These are phyloP conservation scores for Sus cebifrons DNA, from an alignment of 2,797 vertebrate species.

Conservation along the genomic window DNA sequence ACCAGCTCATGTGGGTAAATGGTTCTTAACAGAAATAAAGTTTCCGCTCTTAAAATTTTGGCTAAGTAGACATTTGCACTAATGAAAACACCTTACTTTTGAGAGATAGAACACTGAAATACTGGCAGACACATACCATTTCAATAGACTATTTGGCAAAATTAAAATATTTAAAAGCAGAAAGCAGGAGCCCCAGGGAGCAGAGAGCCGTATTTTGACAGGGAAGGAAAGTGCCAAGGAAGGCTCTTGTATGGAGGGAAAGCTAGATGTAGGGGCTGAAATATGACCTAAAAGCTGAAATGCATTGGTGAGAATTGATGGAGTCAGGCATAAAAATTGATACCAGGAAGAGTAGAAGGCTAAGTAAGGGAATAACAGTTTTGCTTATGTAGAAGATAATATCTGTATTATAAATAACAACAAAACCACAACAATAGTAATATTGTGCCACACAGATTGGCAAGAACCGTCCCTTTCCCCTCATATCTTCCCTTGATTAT, in stretches of 20 bases:
- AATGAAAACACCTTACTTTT: not conserved
- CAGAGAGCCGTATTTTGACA: not conserved
- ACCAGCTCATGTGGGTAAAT: not conserved
- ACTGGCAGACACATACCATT: not conserved
- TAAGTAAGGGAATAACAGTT: not conserved
- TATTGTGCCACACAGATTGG: not conserved
- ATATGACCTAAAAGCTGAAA: not conserved
- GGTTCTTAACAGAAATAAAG: slow-evolving; percentile 29
- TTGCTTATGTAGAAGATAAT: not conserved
- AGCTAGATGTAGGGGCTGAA: not conserved
- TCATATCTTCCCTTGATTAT: not conserved
- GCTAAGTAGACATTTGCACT: not conserved
- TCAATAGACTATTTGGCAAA: not conserved
- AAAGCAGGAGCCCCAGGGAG: not conserved
- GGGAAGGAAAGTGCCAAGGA: not conserved
- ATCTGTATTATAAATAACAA: not conserved
- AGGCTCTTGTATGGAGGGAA: not conserved
- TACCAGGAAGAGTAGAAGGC: slow-evolving; percentile 1
- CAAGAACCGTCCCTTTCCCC: not conserved
- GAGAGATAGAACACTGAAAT: not conserved
- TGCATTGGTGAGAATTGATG: not conserved
- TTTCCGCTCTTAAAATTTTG: slow-evolving; percentile 57
- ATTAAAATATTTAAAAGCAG: not conserved
- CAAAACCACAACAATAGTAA: not conserved
- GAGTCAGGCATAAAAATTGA: not conserved